Evolutionary conservation across 2,113 vertebrate genomes (phyloP).

Genomic region (Leptodactylus fuscus): DNA sequence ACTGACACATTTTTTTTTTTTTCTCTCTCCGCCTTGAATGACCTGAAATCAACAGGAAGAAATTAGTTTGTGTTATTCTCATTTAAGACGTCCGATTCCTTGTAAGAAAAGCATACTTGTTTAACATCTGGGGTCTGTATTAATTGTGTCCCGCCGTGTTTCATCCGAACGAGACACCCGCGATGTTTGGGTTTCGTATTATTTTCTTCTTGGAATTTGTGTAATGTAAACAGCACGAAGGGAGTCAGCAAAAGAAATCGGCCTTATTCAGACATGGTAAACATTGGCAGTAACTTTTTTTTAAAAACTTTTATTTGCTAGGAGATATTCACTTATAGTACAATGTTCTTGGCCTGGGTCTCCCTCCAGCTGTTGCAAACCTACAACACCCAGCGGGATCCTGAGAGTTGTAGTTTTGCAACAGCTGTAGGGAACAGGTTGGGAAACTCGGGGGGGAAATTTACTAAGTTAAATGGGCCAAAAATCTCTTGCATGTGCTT

Average conservation of each 20-base stretch:
- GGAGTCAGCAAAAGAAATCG: not conserved
- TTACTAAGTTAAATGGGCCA: too few relatives aligned
- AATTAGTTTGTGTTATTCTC: not conserved
- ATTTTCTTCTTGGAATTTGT: not conserved
- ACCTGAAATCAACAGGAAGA: slow-evolving; percentile 23
- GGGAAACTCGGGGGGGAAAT: too few relatives aligned
- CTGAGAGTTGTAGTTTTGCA: not conserved
- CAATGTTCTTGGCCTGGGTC: too few relatives aligned
- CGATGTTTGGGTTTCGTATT: not conserved
- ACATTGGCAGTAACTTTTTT: not conserved
- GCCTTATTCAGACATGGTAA: not conserved
- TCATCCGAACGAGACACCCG: not conserved
- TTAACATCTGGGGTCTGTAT: not conserved
- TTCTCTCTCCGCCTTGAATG: slow-evolving; percentile 23
- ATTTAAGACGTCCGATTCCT: too few relatives aligned
- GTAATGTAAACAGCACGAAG: not conserved
- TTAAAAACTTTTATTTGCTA: too few relatives aligned
- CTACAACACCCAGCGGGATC: not conserved
- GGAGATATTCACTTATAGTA: too few relatives aligned
- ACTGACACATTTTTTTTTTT: slow-evolving; percentile 50
- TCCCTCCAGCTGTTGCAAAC: not conserved
- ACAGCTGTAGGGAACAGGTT: too few relatives aligned
- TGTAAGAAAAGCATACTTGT: slow-evolving; percentile 9
- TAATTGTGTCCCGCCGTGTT: not conserved
- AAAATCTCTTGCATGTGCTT: too few relatives aligned